Evolutionary conservation across 2,888 invertebrate species (phyloP), one percentile per base, ranked within the genome.

Genomic region (Diadegma fenestrale): DNA sequence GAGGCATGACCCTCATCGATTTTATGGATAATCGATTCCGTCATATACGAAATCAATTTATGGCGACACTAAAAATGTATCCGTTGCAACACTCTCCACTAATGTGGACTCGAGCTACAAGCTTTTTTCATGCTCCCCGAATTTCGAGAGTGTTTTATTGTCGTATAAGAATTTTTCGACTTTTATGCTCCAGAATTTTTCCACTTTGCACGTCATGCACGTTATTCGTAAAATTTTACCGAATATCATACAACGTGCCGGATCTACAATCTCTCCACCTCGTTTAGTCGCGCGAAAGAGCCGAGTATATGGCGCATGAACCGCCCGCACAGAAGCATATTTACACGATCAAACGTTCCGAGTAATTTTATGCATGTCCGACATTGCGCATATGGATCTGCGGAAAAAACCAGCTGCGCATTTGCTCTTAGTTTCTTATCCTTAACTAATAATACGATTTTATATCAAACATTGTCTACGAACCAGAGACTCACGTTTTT

Each of bases 311-410:
- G 41, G 71, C 63, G 82, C 88, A 86, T 73, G 79, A 87, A 87
- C 81, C 72, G 77, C 85, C n/a, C n/a, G 83, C 87, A 84, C 69
- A 82, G 58, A 51, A 72, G 86, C 84, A 87, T 85, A 87, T 86
- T 88, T 87, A 82, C 83, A 80, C 83, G 86, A 87, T 87, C 87
- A 88, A 88, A 86, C 80, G 85, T 66, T 78, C 76, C 71, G 61
- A 66, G 71, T 51, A 66, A 80, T 63, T 63, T 37, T 63, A 63
- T 63, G 72, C 79, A n/a, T 66, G 66, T 45, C 63, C 41, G 63
- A 72, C 51, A 63, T 37, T 63, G 48, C 71, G 51, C n/a, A n/a
- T n/a, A n/a, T 71, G 61, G 63, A 79, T 61, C 69, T 43, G 10
- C 33, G 19, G 19, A 12, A 61, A 61, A 68, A 17, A 12, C n/a